Conservation (phyloP, 1,140 invertebrate genomes). For the Trinorchestia longiramus region DNA sequence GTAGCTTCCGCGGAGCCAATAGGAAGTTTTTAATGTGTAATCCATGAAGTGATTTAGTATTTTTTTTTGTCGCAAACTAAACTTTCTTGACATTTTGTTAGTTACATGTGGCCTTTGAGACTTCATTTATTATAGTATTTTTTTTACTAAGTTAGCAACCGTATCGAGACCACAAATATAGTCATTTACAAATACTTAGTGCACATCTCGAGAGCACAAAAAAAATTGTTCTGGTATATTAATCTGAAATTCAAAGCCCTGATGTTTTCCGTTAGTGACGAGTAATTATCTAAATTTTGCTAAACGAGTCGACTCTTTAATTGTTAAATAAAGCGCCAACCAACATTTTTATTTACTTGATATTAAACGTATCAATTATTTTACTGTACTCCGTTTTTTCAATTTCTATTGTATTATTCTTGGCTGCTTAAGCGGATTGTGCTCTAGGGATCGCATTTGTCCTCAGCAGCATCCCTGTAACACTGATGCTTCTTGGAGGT, state of each 20-base stretch:
- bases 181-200: neutral
- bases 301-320: neutral
- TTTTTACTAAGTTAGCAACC: neutral
- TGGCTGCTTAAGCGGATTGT: neutral
- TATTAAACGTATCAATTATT: neutral
- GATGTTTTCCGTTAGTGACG: neutral
- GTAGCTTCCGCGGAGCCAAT: neutral
- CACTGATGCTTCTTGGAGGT: neutral
- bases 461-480: neutral
- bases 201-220: neutral
- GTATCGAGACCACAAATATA: neutral
- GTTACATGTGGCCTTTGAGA: neutral
- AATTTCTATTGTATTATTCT: neutral
- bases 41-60: neutral
- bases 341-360: neutral
- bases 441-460: neutral
- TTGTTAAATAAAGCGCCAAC: neutral
- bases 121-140: neutral
- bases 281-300: neutral
- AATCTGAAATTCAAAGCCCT: neutral
- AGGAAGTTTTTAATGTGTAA: neutral
- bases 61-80: neutral
- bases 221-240: neutral
- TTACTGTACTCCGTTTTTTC: neutral
- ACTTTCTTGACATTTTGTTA: neutral